These are phyloP conservation scores for Drosophila monieri DNA, from an alignment of 2,888 invertebrate species.

Conservation along the genomic window DNA sequence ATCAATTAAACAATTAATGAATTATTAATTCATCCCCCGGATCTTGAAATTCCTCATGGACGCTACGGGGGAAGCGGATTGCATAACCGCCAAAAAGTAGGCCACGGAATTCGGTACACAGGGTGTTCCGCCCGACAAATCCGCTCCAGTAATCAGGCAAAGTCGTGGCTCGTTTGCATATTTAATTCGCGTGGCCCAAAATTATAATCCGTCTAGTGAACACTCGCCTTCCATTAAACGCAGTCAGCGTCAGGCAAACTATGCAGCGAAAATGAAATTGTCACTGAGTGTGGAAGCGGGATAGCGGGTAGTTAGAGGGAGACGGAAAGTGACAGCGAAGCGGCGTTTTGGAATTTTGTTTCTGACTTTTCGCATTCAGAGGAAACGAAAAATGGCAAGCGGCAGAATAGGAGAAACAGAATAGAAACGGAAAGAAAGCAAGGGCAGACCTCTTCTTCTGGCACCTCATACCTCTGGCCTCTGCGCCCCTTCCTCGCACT, in stretches of 20 bases:
- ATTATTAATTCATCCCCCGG: neutral
- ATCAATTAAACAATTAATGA: constrained; percentile 10
- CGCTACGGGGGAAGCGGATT: constrained; percentile 7
- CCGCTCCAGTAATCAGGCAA: constrained; percentile 30
- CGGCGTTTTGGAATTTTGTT: constrained; percentile 40
- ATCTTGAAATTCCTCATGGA: neutral
- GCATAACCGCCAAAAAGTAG: constrained; percentile 28
- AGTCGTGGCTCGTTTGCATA: constrained; percentile 35
- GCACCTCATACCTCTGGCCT: neutral
- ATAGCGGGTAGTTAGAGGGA: neutral
- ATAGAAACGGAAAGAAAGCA: constrained; percentile 32
- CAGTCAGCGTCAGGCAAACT: constrained; percentile 40
- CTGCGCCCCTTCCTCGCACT: neutral
- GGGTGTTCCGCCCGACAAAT: neutral
- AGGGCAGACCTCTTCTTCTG: constrained; percentile 33
- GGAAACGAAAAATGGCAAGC: constrained; percentile 15
- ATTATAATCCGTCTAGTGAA: constrained; percentile 30
- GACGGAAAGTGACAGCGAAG: constrained; percentile 3
- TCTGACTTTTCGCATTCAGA: constrained; percentile 48
- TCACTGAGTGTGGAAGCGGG: constrained; percentile 6
- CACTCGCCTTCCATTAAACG: constrained; percentile 44
- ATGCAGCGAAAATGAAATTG: constrained; percentile 50
- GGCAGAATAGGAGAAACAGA: constrained; percentile 23
- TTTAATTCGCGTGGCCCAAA: constrained; percentile 31
- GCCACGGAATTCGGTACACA: constrained; percentile 27